phyloP scores from a whole-genome alignment of 2,113 vertebrate species.

The Datnioides undecimradiatus region DNA sequence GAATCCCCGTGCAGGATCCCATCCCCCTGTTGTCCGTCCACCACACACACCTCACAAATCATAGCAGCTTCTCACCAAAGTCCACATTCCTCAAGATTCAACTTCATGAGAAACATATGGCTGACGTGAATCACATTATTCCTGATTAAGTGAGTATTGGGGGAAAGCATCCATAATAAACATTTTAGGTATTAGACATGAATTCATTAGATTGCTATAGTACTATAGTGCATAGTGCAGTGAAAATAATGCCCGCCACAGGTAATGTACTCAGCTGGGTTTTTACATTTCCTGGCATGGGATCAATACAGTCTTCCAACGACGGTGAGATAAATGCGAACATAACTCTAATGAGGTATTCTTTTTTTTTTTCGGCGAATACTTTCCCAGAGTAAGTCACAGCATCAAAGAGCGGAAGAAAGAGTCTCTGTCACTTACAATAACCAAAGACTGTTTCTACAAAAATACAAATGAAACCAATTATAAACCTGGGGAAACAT shows the following conservation, averaged over 20 bases:
- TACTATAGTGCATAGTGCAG: neutral
- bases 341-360: conserved; percentile 7
- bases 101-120: conserved; percentile 84
- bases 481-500: neutral
- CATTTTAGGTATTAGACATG: conserved; percentile 57
- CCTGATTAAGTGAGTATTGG: conserved; percentile 77
- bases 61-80: conserved; percentile 81
- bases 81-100: conserved; percentile 83
- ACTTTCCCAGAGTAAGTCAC: neutral
- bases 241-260: conserved; percentile 18
- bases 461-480: conserved; percentile 11
- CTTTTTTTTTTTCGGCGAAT: neutral
- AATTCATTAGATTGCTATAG: conserved; percentile 50
- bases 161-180: conserved; percentile 74
- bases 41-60: conserved; percentile 83
- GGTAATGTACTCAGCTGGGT: conserved; percentile 6
- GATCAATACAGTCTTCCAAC: conserved; percentile 22
- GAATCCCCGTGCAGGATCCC: conserved; percentile 66
- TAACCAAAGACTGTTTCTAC: conserved; percentile 1
- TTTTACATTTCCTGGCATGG: conserved; percentile 41
- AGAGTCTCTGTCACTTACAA: neutral
- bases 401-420: conserved; percentile 14
- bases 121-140: conserved; percentile 81
- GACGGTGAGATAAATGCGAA: conserved; percentile 47
- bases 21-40: conserved; percentile 74